Evolutionary conservation across 2,797 vertebrate species (phyloP).

Genomic region (Rhodeus uyekii): DNA sequence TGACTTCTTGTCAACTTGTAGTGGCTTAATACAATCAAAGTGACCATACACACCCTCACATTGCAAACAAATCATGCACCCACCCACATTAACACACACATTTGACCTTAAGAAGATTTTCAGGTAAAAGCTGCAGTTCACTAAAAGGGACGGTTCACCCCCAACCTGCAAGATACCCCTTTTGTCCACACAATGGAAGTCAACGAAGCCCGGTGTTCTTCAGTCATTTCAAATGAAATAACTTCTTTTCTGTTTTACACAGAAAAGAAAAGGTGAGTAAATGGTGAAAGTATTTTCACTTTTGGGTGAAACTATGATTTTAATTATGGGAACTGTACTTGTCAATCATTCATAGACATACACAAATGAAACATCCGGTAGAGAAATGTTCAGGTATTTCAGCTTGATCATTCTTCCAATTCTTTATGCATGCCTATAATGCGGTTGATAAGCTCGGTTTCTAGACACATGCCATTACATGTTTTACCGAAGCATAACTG

Average conservation of each 20-base stretch:
- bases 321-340: no score
- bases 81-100: background rate
- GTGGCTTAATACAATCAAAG: conserved; percentile 5
- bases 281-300: background rate
- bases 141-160: background rate
- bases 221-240: no score
- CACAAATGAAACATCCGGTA: background rate
- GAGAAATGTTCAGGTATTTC: background rate
- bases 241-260: background rate
- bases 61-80: background rate
- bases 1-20: background rate
- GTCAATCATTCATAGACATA: background rate
- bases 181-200: background rate
- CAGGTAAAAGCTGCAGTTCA: background rate
- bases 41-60: background rate
- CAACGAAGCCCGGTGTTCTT: background rate
- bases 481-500: conserved; percentile 5
- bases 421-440: background rate
- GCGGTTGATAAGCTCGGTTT: conserved; percentile 17
- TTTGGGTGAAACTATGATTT: background rate
- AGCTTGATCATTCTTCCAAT: conserved; percentile 22
- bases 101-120: background rate
- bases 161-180: background rate
- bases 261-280: background rate
- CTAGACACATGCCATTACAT: conserved; percentile 22